phyloP scores from a whole-genome alignment of 2,113 vertebrate genomes.

The Amblyopsis rosae region DNA sequence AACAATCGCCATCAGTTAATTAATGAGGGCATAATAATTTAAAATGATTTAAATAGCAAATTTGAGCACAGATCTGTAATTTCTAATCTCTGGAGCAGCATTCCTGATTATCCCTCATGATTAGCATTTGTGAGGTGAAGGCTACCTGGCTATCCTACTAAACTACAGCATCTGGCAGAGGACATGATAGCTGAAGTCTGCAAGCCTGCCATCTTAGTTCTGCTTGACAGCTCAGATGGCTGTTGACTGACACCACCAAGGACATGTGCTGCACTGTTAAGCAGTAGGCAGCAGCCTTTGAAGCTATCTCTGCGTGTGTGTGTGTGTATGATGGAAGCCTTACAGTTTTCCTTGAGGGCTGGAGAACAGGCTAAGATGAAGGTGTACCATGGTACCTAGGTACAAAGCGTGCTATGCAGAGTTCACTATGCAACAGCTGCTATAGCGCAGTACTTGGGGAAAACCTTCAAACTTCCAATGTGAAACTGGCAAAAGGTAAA shows the following conservation, averaged over 20 bases:
- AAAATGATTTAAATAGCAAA: no score
- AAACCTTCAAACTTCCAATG: conserved; percentile 1
- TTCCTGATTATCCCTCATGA: not conserved
- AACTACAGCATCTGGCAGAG: conserved; percentile 40
- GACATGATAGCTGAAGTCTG: conserved; percentile 32
- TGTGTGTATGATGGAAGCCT: conserved; percentile 32
- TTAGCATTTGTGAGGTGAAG: not conserved
- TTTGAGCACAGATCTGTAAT: not conserved
- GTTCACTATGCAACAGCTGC: conserved; percentile 7
- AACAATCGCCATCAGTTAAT: not conserved
- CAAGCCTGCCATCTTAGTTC: conserved; percentile 63
- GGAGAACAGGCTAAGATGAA: conserved; percentile 48
- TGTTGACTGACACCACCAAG: conserved; percentile 63
- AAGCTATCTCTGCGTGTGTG: conserved; percentile 31
- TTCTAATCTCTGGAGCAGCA: not conserved
- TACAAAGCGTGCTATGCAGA: conserved; percentile 14
- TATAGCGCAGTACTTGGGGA: conserved; percentile 4
- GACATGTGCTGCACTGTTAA: conserved; percentile 57
- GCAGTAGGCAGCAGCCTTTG: conserved; percentile 51
- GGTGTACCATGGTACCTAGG: conserved; percentile 19
- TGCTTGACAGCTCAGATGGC: conserved; percentile 56
- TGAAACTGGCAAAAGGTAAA: not conserved
- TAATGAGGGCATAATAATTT: not conserved
- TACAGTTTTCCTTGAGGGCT: conserved; percentile 29
- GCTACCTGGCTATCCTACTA: conserved; percentile 14